A percentile compares a stretch with the other conserved stretches of the same genome.
phyloP scores from a whole-genome alignment of 2,888 invertebrate genomes.

The Iphiclides podalirius region DNA sequence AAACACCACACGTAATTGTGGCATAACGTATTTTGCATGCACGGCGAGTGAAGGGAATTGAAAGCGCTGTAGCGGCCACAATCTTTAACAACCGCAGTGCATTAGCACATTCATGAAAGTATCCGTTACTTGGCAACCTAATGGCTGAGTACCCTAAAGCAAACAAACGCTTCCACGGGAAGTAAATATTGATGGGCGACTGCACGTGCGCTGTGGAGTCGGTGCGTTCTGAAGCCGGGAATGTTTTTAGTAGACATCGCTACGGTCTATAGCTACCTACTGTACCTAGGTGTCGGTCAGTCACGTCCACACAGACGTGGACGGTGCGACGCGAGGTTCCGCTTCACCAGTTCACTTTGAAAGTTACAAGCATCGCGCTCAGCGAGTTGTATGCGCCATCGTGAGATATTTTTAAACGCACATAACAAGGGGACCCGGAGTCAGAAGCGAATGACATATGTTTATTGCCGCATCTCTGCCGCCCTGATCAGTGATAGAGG shows the following conservation, averaged over 20 bases:
- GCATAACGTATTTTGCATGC: constrained; percentile 21
- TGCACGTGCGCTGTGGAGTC: constrained; percentile 36
- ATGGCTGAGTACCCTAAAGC: constrained; percentile 40
- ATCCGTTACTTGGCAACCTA: constrained; percentile 27
- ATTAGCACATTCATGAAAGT: constrained; percentile 27
- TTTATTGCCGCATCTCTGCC: constrained; percentile 19
- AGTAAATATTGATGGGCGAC: constrained; percentile 37
- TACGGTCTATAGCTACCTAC: not conserved
- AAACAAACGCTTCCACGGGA: constrained; percentile 39
- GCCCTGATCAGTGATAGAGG: constrained; percentile 17
- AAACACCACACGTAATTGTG: constrained; percentile 20
- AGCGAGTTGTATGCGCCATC: constrained; percentile 17
- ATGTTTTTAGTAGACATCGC: constrained; percentile 11
- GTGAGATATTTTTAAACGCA: constrained; percentile 20
- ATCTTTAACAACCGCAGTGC: constrained; percentile 8
- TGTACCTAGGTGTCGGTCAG: not conserved
- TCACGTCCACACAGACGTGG: constrained; percentile 7
- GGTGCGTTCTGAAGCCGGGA: constrained; percentile 1
- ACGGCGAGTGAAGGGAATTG: constrained; percentile 11
- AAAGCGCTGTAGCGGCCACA: constrained; percentile 10
- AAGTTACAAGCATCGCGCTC: constrained; percentile 22
- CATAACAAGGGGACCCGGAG: constrained; percentile 17
- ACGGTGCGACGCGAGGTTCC: constrained; percentile 20
- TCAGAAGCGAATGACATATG: constrained; percentile 18
- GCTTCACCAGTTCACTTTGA: constrained; percentile 26